phyloP scores from a whole-genome alignment of 2,888 invertebrate species.

The Tiliacea citrago region DNA sequence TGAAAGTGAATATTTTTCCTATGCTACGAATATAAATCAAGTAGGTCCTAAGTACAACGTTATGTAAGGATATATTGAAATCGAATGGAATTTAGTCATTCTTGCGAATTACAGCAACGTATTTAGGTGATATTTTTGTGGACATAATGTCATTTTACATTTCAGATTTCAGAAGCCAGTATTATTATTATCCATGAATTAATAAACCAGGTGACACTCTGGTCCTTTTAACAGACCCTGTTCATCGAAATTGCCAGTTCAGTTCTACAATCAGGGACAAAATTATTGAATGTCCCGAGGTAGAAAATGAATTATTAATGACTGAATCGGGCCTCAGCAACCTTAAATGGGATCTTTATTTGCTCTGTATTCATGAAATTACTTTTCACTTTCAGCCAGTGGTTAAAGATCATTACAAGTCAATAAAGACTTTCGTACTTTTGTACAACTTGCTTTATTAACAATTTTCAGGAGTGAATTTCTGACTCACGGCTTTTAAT shows the following conservation, averaged over 20 bases:
- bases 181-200: background rate
- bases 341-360: constrained; percentile 61
- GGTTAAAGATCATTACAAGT: constrained; percentile 60
- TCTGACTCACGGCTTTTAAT: constrained; percentile 53
- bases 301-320: constrained; percentile 68
- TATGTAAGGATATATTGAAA: background rate
- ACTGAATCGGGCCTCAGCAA: constrained; percentile 47
- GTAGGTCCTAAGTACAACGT: constrained; percentile 11
- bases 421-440: constrained; percentile 65
- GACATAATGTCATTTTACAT: background rate
- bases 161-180: background rate
- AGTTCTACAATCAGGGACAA: constrained; percentile 51
- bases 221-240: constrained; percentile 5
- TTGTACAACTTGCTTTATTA: constrained; percentile 57
- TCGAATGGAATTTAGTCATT: constrained; percentile 10
- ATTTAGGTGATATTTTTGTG: background rate
- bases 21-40: constrained; percentile 13
- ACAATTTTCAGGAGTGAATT: constrained; percentile 50
- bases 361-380: constrained; percentile 66
- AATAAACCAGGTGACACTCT: constrained; percentile 1
- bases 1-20: constrained; percentile 22
- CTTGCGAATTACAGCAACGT: background rate
- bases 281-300: constrained; percentile 57
- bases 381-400: constrained; percentile 53
- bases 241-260: constrained; percentile 14